phyloP scores from a whole-genome alignment of 2,797 vertebrate genomes.

The Tympanoctomys barrerae region DNA sequence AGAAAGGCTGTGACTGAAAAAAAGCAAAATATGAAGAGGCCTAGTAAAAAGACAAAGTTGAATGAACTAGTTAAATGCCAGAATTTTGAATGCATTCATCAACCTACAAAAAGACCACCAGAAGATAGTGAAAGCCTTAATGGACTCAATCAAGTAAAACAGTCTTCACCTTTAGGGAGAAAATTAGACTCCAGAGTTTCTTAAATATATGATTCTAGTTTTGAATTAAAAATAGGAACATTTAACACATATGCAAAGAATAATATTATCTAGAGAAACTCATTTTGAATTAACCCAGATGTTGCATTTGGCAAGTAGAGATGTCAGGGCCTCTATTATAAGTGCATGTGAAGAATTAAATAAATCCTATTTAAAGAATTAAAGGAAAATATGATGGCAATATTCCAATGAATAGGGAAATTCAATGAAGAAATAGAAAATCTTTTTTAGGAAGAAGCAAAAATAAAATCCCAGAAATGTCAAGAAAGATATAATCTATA shows the following conservation, averaged over 20 bases:
- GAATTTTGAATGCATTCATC: not conserved
- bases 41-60: not conserved
- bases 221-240: not conserved
- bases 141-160: not conserved
- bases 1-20: not conserved
- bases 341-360: not conserved
- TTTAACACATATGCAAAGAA: not conserved
- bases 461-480: not conserved
- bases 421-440: not conserved
- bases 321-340: not conserved
- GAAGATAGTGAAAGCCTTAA: not conserved
- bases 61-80: not conserved
- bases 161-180: not conserved
- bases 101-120: not conserved
- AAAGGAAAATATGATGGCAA: conserved; percentile 22
- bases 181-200: not conserved
- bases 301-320: not conserved
- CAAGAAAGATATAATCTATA: not conserved
- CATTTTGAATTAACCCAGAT: not conserved
- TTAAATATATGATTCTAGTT: not conserved
- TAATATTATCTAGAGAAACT: not conserved
- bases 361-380: not conserved
- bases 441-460: not conserved
- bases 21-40: not conserved
- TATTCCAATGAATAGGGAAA: not conserved